Base-by-base conservation (phyloP, 2,888 invertebrate species). In the Dioctria linearis region DNA sequence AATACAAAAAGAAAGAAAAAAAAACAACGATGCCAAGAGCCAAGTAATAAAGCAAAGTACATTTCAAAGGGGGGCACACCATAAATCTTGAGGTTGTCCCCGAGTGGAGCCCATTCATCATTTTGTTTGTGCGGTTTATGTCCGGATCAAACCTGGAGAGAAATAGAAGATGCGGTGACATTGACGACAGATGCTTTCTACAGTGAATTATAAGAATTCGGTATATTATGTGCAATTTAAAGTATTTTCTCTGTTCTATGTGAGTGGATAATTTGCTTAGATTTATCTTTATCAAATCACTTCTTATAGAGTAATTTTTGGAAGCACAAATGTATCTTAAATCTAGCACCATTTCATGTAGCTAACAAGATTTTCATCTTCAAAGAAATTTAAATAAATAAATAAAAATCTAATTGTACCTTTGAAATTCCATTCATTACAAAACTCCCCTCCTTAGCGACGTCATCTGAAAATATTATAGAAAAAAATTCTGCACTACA, bases 51-150 rank as follows among this genome's bases (percentile, higher is more conserved):
- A 57, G 57, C 25, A 25, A 57, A 57, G 57, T 57, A 57, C 73
- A 42, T 43, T 75, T 5, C 25, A 25, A 25, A 25, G 49, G 46
- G 59, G 39, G 39, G n/a, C 75, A 9, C 76, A 25, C 25, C 25
- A 76, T 76, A 76, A 76, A 76, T 76, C 76, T 63, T n/a, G 76
- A 39, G 43, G n/a, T 76, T 76, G 63, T 76, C 63, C 63, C 63
- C 46, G 49, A 63, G 43, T 63, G 76, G 61, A 59, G 37, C 43
- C 76, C 76, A 76, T 76, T 63, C 76, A 76, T 76, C 76, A 76
- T 76, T 76, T 76, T 9, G 25, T 76, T 76, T 61, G 37, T 76
- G 76, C 49, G 49, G 76, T 76, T 76, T 63, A 3, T 37, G 63
- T 46, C 63, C 43, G 76, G 76, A 63, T 49, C 63, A 76, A 42